phyloP scores from a whole-genome alignment of 2,113 vertebrate species.

The Dromiciops gliroides region DNA sequence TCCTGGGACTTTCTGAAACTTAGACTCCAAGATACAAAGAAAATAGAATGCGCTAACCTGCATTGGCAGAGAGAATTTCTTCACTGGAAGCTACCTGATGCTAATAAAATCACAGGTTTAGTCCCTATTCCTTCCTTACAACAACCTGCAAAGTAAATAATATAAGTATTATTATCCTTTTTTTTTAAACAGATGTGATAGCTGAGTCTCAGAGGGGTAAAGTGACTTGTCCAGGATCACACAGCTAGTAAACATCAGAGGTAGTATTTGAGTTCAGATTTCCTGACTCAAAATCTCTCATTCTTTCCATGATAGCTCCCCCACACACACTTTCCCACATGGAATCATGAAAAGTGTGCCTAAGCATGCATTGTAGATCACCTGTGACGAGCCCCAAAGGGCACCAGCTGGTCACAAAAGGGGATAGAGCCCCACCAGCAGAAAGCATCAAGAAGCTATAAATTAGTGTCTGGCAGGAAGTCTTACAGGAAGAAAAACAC shows the following conservation, averaged over 20 bases:
- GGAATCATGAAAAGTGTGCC: neutral
- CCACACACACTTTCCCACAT: neutral
- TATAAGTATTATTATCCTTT: neutral
- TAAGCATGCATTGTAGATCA: neutral
- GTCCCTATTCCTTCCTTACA: neutral
- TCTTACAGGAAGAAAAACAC: neutral
- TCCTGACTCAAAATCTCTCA: neutral
- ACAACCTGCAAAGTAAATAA: neutral
- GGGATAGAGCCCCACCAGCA: neutral
- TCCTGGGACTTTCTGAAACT: neutral
- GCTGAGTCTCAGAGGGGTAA: neutral
- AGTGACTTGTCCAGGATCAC: neutral
- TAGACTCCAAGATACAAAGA: neutral
- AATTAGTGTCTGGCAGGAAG: neutral
- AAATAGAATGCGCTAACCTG: neutral
- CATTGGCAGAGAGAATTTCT: neutral
- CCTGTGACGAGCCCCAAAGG: neutral
- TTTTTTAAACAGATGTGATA: neutral
- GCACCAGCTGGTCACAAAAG: conserved; percentile 73
- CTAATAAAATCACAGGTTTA: neutral
- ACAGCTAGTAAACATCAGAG: neutral
- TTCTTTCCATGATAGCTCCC: neutral
- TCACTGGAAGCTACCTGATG: neutral
- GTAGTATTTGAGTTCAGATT: neutral
- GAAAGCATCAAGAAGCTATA: neutral